Conservation (phyloP, 2,113 vertebrate species). For the Rhinopomastus cyanomelas region DNA sequence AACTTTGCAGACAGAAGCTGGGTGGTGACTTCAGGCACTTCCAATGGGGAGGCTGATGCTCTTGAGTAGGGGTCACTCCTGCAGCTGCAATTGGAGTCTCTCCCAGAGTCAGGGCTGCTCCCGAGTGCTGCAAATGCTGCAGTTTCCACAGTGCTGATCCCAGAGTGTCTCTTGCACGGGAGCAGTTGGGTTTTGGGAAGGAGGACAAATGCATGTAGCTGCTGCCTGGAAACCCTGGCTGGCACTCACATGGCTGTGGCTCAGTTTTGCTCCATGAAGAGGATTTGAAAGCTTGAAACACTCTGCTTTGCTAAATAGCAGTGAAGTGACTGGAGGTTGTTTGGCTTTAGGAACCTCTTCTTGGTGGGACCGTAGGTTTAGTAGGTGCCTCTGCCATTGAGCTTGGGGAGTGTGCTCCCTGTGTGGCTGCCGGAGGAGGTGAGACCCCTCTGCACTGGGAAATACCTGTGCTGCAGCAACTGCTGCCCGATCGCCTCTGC, state of each 20-base stretch:
- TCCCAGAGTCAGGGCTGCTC: background rate
- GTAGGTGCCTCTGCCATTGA: rapidly evolving
- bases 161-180: rapidly evolving
- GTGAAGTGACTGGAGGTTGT: rapidly evolving
- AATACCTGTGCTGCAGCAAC: background rate
- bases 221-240: background rate
- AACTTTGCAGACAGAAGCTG: background rate
- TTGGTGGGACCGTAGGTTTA: background rate
- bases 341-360: background rate
- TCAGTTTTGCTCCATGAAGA: background rate
- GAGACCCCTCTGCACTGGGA: rapidly evolving
- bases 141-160: background rate
- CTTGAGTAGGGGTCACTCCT: rapidly evolving
- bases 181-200: background rate
- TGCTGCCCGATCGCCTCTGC: background rate
- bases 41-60: rapidly evolving
- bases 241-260: rapidly evolving
- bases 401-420: background rate
- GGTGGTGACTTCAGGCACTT: rapidly evolving
- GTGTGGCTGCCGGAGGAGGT: background rate
- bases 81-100: background rate
- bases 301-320: background rate
- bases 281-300: background rate
- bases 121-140: background rate
- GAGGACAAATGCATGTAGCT: rapidly evolving